These are phyloP conservation scores for Muscicapa adusta DNA, from an alignment of 2,113 vertebrate species.

Conservation along the genomic window DNA sequence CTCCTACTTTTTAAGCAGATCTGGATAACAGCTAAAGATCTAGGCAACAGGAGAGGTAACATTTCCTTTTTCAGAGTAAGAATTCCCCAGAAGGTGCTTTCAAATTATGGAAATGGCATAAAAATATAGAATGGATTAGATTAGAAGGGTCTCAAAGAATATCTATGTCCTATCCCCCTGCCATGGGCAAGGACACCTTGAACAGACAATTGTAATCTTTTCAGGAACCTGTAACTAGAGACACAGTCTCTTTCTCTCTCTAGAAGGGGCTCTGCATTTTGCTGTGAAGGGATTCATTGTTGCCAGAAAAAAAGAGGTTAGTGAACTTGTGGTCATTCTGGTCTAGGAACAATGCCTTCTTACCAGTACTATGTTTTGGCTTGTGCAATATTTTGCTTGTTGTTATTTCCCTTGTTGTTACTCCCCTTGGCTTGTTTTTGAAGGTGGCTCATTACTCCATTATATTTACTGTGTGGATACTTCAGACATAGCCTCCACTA, in stretches of 20 bases:
- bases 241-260: fast-evolving
- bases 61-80: neutral
- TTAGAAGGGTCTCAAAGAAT: neutral
- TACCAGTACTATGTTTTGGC: neutral
- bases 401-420: too few relatives aligned
- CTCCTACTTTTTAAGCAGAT: neutral
- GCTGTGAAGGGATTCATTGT: fast-evolving
- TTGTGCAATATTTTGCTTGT: neutral
- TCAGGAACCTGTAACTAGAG: neutral
- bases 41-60: neutral
- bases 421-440: neutral
- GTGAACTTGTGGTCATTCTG: neutral
- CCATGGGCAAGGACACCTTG: neutral
- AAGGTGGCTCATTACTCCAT: neutral
- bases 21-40: neutral
- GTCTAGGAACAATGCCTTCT: neutral
- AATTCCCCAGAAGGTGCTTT: neutral
- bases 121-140: neutral
- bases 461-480: neutral
- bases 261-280: neutral
- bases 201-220: neutral
- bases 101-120: neutral
- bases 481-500: neutral
- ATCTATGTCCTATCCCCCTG: neutral
- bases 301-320: neutral